Conservation (phyloP, 35 echinoderm and acorn worm genomes). For the Lytechinus pictus region DNA sequence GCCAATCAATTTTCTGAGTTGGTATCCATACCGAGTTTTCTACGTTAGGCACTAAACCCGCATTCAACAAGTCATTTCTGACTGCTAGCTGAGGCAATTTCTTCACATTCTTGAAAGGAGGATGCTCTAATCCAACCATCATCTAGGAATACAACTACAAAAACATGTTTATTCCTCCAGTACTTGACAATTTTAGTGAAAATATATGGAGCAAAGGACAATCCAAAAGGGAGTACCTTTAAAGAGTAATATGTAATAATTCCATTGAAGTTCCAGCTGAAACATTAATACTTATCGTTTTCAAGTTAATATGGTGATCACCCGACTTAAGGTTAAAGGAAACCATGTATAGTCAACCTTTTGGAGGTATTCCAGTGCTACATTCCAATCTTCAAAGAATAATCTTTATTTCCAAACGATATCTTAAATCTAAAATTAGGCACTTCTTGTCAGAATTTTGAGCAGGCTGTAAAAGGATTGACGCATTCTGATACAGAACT, state of each 20-base stretch:
- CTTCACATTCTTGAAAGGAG: no score
- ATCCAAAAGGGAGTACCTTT: conserved; percentile 52
- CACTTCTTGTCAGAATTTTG: conserved; percentile 48
- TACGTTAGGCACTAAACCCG: no score
- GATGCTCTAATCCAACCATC: no score
- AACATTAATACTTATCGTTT: conserved; percentile 57
- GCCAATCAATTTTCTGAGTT: background rate
- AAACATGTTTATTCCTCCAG: background rate
- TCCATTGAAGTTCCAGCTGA: conserved; percentile 41
- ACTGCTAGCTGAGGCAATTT: no score
- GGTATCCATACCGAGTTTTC: no score
- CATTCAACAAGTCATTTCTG: no score
- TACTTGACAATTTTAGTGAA: conserved; percentile 65
- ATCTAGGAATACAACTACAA: no score
- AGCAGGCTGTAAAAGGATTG: conserved; percentile 29
- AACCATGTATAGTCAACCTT: conserved; percentile 60
- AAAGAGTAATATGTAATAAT: conserved; percentile 49
- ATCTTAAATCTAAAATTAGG: conserved; percentile 50
- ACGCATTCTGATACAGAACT: background rate
- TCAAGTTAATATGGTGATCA: conserved; percentile 62
- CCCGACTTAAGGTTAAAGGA: conserved; percentile 52
- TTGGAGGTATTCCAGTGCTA: conserved; percentile 21
- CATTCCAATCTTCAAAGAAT: conserved; percentile 50
- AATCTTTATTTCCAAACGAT: conserved; percentile 51
- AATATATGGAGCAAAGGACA: conserved; percentile 35